Conservation (phyloP, 2,797 vertebrate genomes). For the Alfaro cultratus region DNA sequence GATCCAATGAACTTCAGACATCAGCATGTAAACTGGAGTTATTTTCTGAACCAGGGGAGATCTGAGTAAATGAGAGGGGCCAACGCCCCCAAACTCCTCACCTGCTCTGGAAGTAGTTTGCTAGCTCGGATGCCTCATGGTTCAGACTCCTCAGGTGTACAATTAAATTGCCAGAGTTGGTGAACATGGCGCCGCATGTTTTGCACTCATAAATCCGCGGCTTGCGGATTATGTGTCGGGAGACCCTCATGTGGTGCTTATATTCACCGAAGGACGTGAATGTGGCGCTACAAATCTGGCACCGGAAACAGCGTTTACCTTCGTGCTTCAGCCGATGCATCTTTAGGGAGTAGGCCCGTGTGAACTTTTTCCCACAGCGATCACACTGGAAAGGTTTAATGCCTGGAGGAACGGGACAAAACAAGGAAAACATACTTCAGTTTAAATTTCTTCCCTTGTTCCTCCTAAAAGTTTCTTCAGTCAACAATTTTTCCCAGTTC, state of each 20-base stretch:
- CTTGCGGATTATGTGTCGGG: conserved; percentile 99
- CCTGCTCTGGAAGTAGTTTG: conserved; percentile 99
- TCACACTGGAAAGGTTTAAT: conserved; percentile 99
- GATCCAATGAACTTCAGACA: conserved; percentile 52
- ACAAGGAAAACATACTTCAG: background rate
- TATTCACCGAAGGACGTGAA: conserved; percentile 99
- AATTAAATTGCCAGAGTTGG: conserved; percentile 99
- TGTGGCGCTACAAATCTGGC: conserved; percentile 99
- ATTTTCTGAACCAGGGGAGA: conserved; percentile 72
- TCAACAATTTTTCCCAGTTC: background rate
- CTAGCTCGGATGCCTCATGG: conserved; percentile 99
- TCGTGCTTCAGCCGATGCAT: conserved; percentile 99
- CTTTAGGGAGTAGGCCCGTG: conserved; percentile 99
- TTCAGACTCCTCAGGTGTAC: conserved; percentile 99
- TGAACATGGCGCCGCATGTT: conserved; percentile 99
- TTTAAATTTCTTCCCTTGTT: background rate
- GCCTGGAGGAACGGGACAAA: conserved; percentile 77
- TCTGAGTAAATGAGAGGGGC: conserved; percentile 71
- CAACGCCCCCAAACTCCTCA: conserved; percentile 89
- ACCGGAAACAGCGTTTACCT: conserved; percentile 99
- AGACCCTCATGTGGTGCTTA: conserved; percentile 99
- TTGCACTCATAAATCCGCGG: conserved; percentile 99
- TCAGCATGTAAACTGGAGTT: conserved; percentile 45
- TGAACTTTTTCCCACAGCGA: conserved; percentile 99
- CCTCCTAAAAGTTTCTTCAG: background rate